phyloP scores from a whole-genome alignment of 2,888 invertebrate genomes.

The Lasioglossum leucozonium region DNA sequence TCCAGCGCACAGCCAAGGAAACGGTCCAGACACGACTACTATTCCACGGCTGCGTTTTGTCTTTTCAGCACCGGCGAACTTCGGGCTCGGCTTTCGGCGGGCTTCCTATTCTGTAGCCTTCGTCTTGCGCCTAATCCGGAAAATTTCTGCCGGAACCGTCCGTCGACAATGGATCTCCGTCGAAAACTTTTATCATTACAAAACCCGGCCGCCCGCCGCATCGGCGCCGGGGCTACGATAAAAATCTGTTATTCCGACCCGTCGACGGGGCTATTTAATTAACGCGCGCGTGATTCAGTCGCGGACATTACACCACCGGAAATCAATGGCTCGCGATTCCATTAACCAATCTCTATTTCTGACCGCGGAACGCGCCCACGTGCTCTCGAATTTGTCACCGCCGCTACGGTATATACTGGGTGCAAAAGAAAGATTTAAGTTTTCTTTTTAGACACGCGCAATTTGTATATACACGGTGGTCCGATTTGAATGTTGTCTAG shows the following conservation, averaged over 20 bases:
- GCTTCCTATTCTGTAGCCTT: constrained; percentile 51
- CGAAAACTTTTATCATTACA: constrained; percentile 28
- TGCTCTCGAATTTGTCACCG: too few species aligned
- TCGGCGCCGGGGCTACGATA: neutral
- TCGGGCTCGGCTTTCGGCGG: constrained; percentile 24
- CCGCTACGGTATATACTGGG: too few species aligned
- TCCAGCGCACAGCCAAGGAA: constrained; percentile 12
- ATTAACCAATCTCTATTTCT: constrained; percentile 44
- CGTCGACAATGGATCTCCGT: constrained; percentile 16
- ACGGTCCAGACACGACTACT: constrained; percentile 41
- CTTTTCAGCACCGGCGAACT: constrained; percentile 45
- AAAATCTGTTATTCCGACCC: neutral
- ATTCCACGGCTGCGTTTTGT: constrained; percentile 51
- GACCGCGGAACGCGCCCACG: too few species aligned
- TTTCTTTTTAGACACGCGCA: too few species aligned
- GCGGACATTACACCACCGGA: constrained; percentile 38
- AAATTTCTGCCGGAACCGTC: constrained; percentile 25
- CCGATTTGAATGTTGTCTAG: too few species aligned
- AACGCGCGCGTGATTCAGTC: constrained; percentile 29
- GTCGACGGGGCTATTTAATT: neutral
- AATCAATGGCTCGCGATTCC: constrained; percentile 63
- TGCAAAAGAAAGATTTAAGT: too few species aligned
- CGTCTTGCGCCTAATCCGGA: constrained; percentile 48
- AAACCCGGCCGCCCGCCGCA: neutral
- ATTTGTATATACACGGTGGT: too few species aligned